phyloP scores from a whole-genome alignment of 1,140 invertebrate genomes.

The Coenobita brevimanus region DNA sequence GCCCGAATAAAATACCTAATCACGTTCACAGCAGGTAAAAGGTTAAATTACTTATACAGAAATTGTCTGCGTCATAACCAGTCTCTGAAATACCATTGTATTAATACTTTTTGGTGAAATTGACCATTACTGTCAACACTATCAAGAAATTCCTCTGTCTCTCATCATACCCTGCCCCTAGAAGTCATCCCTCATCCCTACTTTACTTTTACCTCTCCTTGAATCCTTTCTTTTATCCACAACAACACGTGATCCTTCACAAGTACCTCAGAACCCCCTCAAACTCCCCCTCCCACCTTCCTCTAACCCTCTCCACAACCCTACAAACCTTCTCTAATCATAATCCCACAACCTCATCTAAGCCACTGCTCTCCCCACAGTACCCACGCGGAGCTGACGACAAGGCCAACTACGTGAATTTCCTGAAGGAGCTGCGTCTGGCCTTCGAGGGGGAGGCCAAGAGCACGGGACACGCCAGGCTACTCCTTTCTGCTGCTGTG shows the following conservation, averaged over 20 bases:
- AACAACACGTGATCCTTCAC: not conserved
- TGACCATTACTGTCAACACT: too few species aligned
- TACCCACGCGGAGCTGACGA: slow-evolving; percentile 85
- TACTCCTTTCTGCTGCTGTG: slow-evolving; percentile 91
- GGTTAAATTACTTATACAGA: too few species aligned
- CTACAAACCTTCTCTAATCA: not conserved
- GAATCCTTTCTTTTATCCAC: not conserved
- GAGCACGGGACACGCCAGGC: slow-evolving; percentile 83
- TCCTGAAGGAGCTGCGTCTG: slow-evolving; percentile 87
- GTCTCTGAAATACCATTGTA: too few species aligned
- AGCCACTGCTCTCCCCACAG: slow-evolving; percentile 9
- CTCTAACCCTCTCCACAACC: not conserved
- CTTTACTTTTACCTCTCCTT: not conserved
- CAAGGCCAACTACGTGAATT: slow-evolving; percentile 84
- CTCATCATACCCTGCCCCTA: not conserved
- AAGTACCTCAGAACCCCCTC: not conserved
- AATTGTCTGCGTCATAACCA: too few species aligned
- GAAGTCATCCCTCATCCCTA: too few species aligned
- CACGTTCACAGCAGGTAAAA: too few species aligned
- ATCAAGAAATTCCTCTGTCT: too few species aligned
- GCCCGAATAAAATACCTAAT: too few species aligned
- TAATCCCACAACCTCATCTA: not conserved
- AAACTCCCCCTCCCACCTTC: too few species aligned
- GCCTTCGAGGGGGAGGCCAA: slow-evolving; percentile 93
- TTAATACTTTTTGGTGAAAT: too few species aligned